Evolutionary conservation across 2,888 invertebrate genomes (phyloP).

Genomic region (Drosophila hawaiiensis): DNA sequence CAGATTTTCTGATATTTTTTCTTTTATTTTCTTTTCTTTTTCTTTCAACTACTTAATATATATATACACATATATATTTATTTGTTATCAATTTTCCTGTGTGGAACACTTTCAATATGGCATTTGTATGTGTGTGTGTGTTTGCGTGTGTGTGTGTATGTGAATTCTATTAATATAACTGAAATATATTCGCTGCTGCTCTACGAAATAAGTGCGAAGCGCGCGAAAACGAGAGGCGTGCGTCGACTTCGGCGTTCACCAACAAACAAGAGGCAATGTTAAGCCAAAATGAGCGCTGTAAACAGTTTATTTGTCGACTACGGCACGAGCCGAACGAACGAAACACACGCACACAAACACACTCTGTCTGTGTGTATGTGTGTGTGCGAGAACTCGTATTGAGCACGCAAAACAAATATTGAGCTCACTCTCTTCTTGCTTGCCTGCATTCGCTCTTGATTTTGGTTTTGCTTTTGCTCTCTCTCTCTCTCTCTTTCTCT

Average conservation of each 20-base stretch:
- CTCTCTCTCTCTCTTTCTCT: slow-evolving; percentile 10
- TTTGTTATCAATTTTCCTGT: slow-evolving; percentile 50
- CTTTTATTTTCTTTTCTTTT: slow-evolving; percentile 3
- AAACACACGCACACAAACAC: neutral
- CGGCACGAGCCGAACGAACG: slow-evolving; percentile 31
- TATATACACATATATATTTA: slow-evolving; percentile 16
- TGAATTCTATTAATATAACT: slow-evolving; percentile 67
- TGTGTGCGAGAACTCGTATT: slow-evolving; percentile 20
- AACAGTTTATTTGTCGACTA: slow-evolving; percentile 27
- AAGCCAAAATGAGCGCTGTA: slow-evolving; percentile 43
- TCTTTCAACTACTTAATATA: slow-evolving; percentile 26
- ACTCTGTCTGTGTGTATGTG: neutral
- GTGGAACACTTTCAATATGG: slow-evolving; percentile 49
- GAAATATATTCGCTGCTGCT: slow-evolving; percentile 57
- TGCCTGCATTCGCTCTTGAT: slow-evolving; percentile 4
- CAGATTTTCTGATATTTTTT: slow-evolving; percentile 2
- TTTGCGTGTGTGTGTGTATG: slow-evolving; percentile 46
- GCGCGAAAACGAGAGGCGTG: slow-evolving; percentile 72
- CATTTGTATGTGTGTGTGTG: slow-evolving; percentile 39
- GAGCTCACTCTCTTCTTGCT: slow-evolving; percentile 7
- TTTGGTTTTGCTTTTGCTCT: neutral
- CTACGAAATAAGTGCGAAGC: slow-evolving; percentile 59
- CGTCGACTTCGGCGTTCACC: slow-evolving; percentile 69
- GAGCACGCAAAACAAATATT: slow-evolving; percentile 21
- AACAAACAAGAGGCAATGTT: slow-evolving; percentile 59